A percentile compares a stretch with the other conserved stretches of the same genome.
Conservation (phyloP, 1,140 invertebrate species). For the honey bee (Apis mellifera) region Amel_HAv3.1 CM009944.2:3585501-3586000, state of each 20-base stretch:
- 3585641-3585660: neutral
- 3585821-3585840: slow-evolving; percentile 1
- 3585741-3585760: slow-evolving; percentile 13
- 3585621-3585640: neutral
- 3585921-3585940: neutral
- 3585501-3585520: too few species aligned
- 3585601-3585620: neutral
- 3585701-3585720: neutral
- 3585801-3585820: slow-evolving; percentile 4
- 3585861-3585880: slow-evolving; percentile 9
- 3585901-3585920: neutral
- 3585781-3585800: neutral
- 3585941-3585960: neutral
- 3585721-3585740: slow-evolving; percentile 15
- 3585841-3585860: neutral
- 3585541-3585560: neutral
- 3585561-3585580: too few species aligned
- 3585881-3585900: slow-evolving; percentile 7
- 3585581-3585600: neutral
- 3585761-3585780: slow-evolving; percentile 6
- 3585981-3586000: neutral
- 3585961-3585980: neutral
- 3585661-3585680: neutral
- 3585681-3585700: neutral
- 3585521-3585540: too few species aligned